Evolutionary conservation across 2,888 invertebrate genomes (phyloP), one percentile per base, ranked within the genome.

Genomic region (Ptilodon capucinus): DNA sequence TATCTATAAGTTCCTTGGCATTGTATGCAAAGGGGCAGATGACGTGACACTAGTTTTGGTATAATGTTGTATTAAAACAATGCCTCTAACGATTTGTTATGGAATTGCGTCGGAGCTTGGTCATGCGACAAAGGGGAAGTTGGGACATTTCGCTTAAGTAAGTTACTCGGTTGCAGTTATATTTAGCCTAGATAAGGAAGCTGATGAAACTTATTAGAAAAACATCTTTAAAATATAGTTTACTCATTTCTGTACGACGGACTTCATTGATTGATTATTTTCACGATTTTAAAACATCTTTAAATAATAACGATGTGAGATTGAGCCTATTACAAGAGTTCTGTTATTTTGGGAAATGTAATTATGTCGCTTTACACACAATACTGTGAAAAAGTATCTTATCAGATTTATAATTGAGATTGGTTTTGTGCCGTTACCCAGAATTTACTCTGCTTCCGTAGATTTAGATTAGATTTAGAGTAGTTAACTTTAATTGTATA

Each of bases 41-140:
- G 59, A 60, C 61, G 62, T 56, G 44, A 36, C 50, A 38, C 59
- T 64, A 57, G 65, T 61, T 64, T 64, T 51, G 64, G 54, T 53
- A 76, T 79, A 76, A 76, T 77, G 64, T 64, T 23, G 52, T 72
- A 68, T 70, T 69, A 68, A 71, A 65, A 70, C 69, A 66, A 70
- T 68, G 52, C 61, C 40, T 54, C 40, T 55, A 46, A 54, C 58
- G 45, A 65, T 64, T 66, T 48, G 59, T 55, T 68, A 63, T 68
- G 66, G 68, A 56, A 57, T 61, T 68, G 59, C 60, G 47, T 45
- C 47, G 49, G 51, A 48, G 48, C 51, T 59, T n/a, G 60, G 60
- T 70, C 63, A 64, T 55, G 66, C 60, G 32, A 59, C 49, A 46
- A 47, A 44, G 51, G 49, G 53, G 54, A 50, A 47, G 51, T 64